These are phyloP conservation scores for Eptatretus burgeri DNA, from an alignment of 2,113 vertebrate species.

Conservation along the genomic window DNA sequence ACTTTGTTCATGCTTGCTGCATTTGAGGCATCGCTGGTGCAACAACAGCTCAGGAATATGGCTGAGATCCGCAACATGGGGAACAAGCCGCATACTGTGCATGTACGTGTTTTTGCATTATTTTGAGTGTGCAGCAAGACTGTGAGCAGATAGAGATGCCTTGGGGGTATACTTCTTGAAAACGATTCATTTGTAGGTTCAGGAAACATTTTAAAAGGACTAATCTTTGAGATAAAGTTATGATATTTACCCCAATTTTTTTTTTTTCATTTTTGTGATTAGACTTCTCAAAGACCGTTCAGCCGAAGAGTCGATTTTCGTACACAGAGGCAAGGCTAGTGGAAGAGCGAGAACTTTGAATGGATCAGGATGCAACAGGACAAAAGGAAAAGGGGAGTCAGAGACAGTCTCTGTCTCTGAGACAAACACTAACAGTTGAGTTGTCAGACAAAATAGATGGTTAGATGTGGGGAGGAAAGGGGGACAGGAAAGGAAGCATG, in stretches of 20 bases:
- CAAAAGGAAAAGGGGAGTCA: too few relatives aligned
- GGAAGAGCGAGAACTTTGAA: too few relatives aligned
- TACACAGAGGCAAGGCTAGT: too few relatives aligned
- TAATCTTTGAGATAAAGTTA: not conserved
- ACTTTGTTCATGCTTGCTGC: slow-evolving; percentile 88
- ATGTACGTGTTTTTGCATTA: slow-evolving; percentile 20
- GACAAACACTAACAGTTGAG: too few relatives aligned
- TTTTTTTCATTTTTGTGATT: too few relatives aligned
- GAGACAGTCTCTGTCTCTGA: too few relatives aligned
- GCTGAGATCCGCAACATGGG: slow-evolving; percentile 78
- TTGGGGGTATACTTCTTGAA: not conserved
- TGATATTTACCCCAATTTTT: too few relatives aligned
- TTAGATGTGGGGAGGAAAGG: too few relatives aligned
- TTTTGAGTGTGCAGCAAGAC: not conserved
- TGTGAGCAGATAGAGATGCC: not conserved
- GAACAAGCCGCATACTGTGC: slow-evolving; percentile 67
- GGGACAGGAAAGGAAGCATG: too few relatives aligned
- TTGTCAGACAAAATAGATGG: too few relatives aligned
- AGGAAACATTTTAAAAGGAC: not conserved
- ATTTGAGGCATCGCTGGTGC: slow-evolving; percentile 72
- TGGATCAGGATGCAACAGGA: too few relatives aligned
- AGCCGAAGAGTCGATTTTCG: too few relatives aligned
- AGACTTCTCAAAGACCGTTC: not conserved
- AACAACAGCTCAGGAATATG: slow-evolving; percentile 88
- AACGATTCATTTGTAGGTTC: not conserved